phyloP scores from a whole-genome alignment of 2,888 invertebrate genomes.

The Lithophane leautieri region DNA sequence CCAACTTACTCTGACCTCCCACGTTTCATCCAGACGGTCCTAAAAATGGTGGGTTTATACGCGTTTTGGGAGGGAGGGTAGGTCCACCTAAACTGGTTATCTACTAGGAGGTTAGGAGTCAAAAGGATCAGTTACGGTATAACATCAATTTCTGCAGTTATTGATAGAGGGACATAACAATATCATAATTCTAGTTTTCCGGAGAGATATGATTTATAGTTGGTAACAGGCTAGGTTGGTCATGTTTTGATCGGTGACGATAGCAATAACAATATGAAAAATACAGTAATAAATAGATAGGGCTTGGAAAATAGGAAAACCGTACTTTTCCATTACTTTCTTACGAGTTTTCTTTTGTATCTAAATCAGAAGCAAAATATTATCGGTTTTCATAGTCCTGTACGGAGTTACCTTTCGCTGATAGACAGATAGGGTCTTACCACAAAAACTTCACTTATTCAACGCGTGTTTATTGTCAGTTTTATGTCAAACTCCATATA shows the following conservation, averaged over 20 bases:
- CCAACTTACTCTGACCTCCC: constrained; percentile 70
- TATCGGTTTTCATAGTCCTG: background rate
- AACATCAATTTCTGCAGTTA: constrained; percentile 85
- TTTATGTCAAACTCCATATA: too few species aligned
- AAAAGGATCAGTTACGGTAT: constrained; percentile 85
- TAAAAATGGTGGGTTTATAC: background rate
- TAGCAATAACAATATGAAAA: background rate
- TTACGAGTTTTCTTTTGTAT: background rate
- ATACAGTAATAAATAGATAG: background rate
- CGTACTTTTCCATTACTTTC: background rate
- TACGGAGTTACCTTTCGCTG: background rate
- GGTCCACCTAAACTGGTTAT: constrained; percentile 74
- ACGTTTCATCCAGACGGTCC: constrained; percentile 32
- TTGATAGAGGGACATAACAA: constrained; percentile 86
- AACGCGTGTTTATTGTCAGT: too few species aligned
- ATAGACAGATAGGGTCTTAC: background rate
- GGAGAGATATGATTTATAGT: constrained; percentile 61
- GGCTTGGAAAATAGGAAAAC: background rate
- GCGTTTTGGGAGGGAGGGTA: constrained; percentile 45
- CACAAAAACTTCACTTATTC: too few species aligned
- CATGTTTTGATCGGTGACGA: constrained; percentile 26
- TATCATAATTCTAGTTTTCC: constrained; percentile 81
- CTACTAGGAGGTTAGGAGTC: constrained; percentile 84
- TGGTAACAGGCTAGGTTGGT: constrained; percentile 12
- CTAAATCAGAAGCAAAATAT: background rate